Evolutionary conservation across 1,140 invertebrate genomes (phyloP), one percentile per base, ranked within the genome.

Genomic region (Bilobella aurantiaca): DNA sequence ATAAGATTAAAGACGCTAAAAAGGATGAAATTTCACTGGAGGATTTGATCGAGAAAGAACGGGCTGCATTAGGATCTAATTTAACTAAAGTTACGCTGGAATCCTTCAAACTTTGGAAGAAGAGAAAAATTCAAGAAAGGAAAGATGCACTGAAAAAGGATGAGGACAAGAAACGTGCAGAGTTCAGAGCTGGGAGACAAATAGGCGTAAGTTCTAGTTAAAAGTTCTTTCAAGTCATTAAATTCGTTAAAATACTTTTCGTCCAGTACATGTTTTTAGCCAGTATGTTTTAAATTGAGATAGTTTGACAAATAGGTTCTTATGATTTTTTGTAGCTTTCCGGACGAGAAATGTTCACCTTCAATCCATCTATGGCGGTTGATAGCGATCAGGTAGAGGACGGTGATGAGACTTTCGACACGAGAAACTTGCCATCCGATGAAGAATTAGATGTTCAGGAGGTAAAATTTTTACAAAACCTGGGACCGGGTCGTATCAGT

Each of bases 271-370:
- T n/a, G n/a, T n/a, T n/a, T n/a, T n/a, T n/a, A n/a, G n/a, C n/a
- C n/a, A n/a, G n/a, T n/a, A n/a, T n/a, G n/a, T n/a, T n/a, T n/a
- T n/a, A n/a, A n/a, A n/a, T n/a, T n/a, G n/a, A n/a, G n/a, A n/a
- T n/a, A n/a, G n/a, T n/a, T n/a, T n/a, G n/a, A n/a, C n/a, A n/a
- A n/a, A n/a, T n/a, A n/a, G n/a, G n/a, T n/a, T n/a, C n/a, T n/a
- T n/a, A n/a, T n/a, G n/a, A n/a, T n/a, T n/a, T n/a, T n/a, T 47
- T 63, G 21, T 75, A 86, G 80, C 85, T 99, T 31, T 97, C 92
- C 67, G 97, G 97, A 61, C 83, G 96, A 71, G 97, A 99, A 81
- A 95, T 99, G 92, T 99, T 99, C 80, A 95, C 89, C 69, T 99
- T 98, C 79, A 96, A 99, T 82, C 96, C 96, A 18, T 90, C 96